Evolutionary conservation across 2,113 vertebrate genomes (phyloP), one percentile per base, ranked within the genome.

Genomic region (Gobio gobio): DNA sequence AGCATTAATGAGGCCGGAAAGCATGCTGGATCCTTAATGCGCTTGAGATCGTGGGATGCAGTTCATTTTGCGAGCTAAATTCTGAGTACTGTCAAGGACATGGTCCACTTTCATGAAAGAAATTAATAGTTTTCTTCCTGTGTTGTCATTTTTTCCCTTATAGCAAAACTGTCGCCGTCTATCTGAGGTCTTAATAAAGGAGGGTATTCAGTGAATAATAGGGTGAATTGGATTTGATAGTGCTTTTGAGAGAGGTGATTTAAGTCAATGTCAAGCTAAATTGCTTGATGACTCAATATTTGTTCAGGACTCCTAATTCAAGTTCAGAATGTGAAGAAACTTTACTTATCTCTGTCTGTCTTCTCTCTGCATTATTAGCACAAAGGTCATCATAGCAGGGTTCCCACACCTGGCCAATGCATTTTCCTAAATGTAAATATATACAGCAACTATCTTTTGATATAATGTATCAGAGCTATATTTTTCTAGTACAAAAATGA

Each of bases 1-100:
- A 24, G 4, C 40, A 79, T 79, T 79, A 79, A 79, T 79, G 78
- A 79, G n/a, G 40, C 58, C n/a, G 16, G 36, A 78, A 78, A 43
- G 14, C 36, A 45, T 24, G 33, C 33, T 59, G 36, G 13, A 79
- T 63, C 58, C 58, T 20, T 63, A 59, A 63, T 26, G 14, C 8
- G 33, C 5, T 24, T 7, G 22, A 61, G 29, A 78, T 61, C 56
- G 43, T 40, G 70, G 22, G 12, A 43, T 14, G 40, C 22, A 24
- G 70, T 73, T 73, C 75, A 10, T n/a, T 61, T 61, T 40, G 16
- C 6, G 10, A 40, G 29, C 20, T 45, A 29, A 10, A 16, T 16
- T 43, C 70, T 47, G 20, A 24, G 14, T 12, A 43, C 6, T 1
- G 3, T 22, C 58, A 79, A 79, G 58, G 77, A 63, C 77, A 10